Evolutionary conservation across 2,888 invertebrate species (phyloP), one percentile per base, ranked within the genome.

Genomic region (Epinotia brunnichana): DNA sequence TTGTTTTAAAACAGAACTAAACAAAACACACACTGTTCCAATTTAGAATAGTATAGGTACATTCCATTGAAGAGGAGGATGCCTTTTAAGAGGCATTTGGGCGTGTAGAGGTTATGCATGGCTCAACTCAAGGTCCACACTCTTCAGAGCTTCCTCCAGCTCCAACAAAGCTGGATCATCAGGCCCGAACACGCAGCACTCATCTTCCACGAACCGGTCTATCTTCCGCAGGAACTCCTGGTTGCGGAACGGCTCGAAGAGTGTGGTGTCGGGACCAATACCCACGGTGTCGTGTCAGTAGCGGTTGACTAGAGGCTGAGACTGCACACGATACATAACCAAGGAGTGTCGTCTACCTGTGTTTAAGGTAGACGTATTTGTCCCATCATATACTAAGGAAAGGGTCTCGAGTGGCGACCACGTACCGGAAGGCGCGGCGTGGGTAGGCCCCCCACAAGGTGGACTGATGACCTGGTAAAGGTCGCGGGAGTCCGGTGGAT

Each of bases 121-220:
- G 3, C 13, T 54, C 67, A 89, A 89, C 84, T 86, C 85, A 73
- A 85, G 75, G 57, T 91, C 88, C 1, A 87, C 61, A 21, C 74
- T 79, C 11, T 78, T 74, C 60, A 93, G 75, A 0, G 91, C 89
- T 0, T 90, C 87, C 74, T 90, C 85, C 56, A 92, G 75, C 1
- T 80, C 86, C 39, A 81, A 24, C 53, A 90, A 77, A 0, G 86
- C 86, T 0, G 89, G 87, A 75, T 93, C 92, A 1, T 88, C 89
- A 0, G 87, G 84, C 0, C 81, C 75, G 78, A 85, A 92, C 2
- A 87, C 88, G 2, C 83, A 78, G 77, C 89, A 90, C 41, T 66
- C 66, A 39, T 92, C 90, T n/a, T 90, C 88, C 66, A 90, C 88
- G 79, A 82, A 89, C 74, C 82, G 80, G 78, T 85, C 81, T 88